Percentiles rank a stretch among this genome's conserved stretches.
phyloP scores from a whole-genome alignment of 2,888 invertebrate species.

The Amphipyra berbera region DNA sequence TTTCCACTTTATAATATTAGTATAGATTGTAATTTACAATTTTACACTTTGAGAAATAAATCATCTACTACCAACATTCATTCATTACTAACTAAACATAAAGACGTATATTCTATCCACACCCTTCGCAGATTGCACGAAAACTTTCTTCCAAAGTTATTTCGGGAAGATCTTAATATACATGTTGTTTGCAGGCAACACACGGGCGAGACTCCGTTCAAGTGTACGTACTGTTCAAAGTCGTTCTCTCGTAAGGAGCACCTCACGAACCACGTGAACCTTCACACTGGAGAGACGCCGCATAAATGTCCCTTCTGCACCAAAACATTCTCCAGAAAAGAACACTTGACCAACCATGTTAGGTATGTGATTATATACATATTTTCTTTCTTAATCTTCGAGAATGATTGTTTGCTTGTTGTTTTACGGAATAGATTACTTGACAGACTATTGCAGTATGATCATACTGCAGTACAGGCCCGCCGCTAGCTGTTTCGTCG shows the following conservation, averaged over 20 bases:
- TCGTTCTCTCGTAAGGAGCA: slow-evolving; percentile 95
- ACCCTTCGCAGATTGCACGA: neutral
- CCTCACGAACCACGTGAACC: slow-evolving; percentile 95
- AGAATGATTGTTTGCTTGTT: neutral
- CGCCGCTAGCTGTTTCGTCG: too few relatives aligned
- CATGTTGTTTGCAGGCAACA: slow-evolving; percentile 90
- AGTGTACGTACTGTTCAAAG: slow-evolving; percentile 92
- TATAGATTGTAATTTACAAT: too few relatives aligned
- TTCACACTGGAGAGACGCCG: slow-evolving; percentile 93
- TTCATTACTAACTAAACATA: neutral
- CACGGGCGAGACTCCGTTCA: slow-evolving; percentile 94
- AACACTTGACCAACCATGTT: slow-evolving; percentile 93
- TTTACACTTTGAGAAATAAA: too few relatives aligned
- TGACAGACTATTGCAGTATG: slow-evolving; percentile 8
- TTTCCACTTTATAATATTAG: too few relatives aligned
- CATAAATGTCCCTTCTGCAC: slow-evolving; percentile 93
- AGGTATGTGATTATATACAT: slow-evolving; percentile 67
- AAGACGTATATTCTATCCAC: neutral
- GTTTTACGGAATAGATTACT: neutral
- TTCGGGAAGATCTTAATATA: slow-evolving; percentile 22
- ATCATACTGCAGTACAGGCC: neutral
- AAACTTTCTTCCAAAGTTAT: neutral
- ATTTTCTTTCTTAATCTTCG: neutral
- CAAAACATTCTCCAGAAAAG: slow-evolving; percentile 93
- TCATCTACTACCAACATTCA: too few relatives aligned